Evolutionary conservation across 2,888 invertebrate genomes (phyloP).

Genomic region (Lacanobia wlatinum): DNA sequence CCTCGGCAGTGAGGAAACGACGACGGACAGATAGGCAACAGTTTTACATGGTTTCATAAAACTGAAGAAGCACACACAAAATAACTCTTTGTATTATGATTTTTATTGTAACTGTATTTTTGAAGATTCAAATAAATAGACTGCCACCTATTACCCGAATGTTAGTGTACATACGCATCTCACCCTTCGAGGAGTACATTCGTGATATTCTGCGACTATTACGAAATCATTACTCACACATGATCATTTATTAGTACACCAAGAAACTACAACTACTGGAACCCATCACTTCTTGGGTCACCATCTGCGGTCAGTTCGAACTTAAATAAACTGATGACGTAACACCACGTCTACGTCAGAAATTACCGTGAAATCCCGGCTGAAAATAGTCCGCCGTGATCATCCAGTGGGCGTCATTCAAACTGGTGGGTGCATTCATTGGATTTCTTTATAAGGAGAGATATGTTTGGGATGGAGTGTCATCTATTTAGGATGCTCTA

Average conservation of each 20-base stretch:
- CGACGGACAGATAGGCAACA: no score
- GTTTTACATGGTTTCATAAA: no score
- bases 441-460: slow-evolving; percentile 18
- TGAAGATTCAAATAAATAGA: no score
- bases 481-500: not conserved
- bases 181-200: no score
- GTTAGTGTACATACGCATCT: no score
- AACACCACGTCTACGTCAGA: slow-evolving; percentile 3
- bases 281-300: not conserved
- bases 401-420: slow-evolving; percentile 31
- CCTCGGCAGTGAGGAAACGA: no score
- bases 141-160: no score
- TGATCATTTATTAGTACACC: not conserved
- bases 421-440: not conserved
- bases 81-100: no score
- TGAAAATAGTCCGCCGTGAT: slow-evolving; percentile 30
- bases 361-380: slow-evolving; percentile 32
- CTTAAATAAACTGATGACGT: slow-evolving; percentile 23
- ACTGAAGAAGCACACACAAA: no score
- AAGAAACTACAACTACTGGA: not conserved
- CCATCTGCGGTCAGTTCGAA: slow-evolving; percentile 1
- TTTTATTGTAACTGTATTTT: no score
- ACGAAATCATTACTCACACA: not conserved
- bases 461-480: not conserved
- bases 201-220: not conserved